phyloP scores from a whole-genome alignment of 1,140 invertebrate genomes.

The Cecropterus lyciades region DNA sequence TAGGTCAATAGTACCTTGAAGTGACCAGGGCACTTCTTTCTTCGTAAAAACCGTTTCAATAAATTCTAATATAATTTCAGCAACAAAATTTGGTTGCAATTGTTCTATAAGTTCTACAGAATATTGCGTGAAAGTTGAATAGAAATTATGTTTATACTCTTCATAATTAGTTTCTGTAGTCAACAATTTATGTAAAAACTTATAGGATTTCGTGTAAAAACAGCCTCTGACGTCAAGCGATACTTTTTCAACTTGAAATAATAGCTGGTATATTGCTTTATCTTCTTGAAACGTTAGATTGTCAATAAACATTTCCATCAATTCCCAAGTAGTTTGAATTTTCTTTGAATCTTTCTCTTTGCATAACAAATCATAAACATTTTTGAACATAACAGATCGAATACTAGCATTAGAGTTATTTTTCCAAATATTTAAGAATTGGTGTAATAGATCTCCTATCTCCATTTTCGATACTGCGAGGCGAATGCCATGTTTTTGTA shows the following conservation, averaged over 20 bases:
- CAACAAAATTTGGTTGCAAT: slow-evolving; percentile 51
- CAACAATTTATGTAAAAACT: slow-evolving; percentile 48
- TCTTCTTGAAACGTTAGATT: slow-evolving; percentile 58
- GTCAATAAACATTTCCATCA: slow-evolving; percentile 58
- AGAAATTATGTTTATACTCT: slow-evolving; percentile 30
- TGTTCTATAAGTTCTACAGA: slow-evolving; percentile 48
- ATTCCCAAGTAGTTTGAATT: slow-evolving; percentile 46
- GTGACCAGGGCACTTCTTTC: slow-evolving; percentile 7
- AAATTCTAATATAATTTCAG: slow-evolving; percentile 46
- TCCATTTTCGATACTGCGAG: slow-evolving; percentile 55
- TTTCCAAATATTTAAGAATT: slow-evolving; percentile 55
- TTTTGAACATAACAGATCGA: slow-evolving; percentile 58
- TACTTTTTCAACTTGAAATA: slow-evolving; percentile 47
- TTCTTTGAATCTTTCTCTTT: slow-evolving; percentile 53
- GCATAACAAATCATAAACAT: slow-evolving; percentile 52
- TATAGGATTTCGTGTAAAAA: slow-evolving; percentile 55
- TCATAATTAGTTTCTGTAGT: slow-evolving; percentile 39
- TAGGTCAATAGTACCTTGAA: slow-evolving; percentile 36
- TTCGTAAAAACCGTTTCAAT: slow-evolving; percentile 44
- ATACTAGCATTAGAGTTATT: slow-evolving; percentile 58
- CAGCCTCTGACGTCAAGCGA: slow-evolving; percentile 45
- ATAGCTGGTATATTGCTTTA: slow-evolving; percentile 50
- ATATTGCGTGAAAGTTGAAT: slow-evolving; percentile 36
- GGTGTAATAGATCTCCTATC: slow-evolving; percentile 44
- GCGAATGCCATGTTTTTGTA: slow-evolving; percentile 69